Evolutionary conservation across 2,888 invertebrate species (phyloP).

Genomic region (Ecliptopera silaceata): DNA sequence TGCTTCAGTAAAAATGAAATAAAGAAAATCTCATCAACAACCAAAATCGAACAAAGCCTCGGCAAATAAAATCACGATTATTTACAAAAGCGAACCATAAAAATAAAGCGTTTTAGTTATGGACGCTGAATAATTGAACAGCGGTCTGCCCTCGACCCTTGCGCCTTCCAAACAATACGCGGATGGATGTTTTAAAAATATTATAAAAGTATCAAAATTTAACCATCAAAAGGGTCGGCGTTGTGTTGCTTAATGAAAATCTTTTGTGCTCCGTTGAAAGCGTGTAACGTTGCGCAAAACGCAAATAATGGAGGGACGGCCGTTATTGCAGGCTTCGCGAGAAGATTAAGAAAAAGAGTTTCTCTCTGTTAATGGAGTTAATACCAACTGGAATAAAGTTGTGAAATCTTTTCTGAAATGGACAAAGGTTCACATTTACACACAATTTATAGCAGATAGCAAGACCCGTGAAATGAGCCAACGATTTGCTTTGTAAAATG

Average conservation of each 20-base stretch:
- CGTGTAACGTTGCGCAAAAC: conserved; percentile 36
- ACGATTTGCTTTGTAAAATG: conserved; percentile 55
- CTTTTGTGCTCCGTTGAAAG: conserved; percentile 44
- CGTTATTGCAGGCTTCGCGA: conserved; percentile 28
- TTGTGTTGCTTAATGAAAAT: conserved; percentile 44
- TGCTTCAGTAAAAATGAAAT: not conserved
- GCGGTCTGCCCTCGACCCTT: conserved; percentile 52
- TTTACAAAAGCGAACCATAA: conserved; percentile 49
- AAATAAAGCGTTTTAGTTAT: conserved; percentile 66
- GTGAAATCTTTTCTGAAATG: not conserved
- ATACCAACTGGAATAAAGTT: conserved; percentile 2
- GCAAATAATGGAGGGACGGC: conserved; percentile 33
- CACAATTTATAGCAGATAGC: conserved; percentile 17
- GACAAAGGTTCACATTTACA: not conserved
- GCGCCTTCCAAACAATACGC: conserved; percentile 57
- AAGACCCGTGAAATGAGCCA: conserved; percentile 36
- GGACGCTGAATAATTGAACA: conserved; percentile 62
- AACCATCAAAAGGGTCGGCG: conserved; percentile 55
- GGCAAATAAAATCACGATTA: conserved; percentile 6
- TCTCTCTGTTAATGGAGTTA: conserved; percentile 15
- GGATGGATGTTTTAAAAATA: conserved; percentile 49
- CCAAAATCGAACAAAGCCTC: not conserved
- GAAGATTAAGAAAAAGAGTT: conserved; percentile 24
- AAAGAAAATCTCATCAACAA: not conserved
- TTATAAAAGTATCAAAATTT: conserved; percentile 52